phyloP scores from a whole-genome alignment of 2,888 invertebrate genomes.

The Parapristionchus giblindavisi region DNA sequence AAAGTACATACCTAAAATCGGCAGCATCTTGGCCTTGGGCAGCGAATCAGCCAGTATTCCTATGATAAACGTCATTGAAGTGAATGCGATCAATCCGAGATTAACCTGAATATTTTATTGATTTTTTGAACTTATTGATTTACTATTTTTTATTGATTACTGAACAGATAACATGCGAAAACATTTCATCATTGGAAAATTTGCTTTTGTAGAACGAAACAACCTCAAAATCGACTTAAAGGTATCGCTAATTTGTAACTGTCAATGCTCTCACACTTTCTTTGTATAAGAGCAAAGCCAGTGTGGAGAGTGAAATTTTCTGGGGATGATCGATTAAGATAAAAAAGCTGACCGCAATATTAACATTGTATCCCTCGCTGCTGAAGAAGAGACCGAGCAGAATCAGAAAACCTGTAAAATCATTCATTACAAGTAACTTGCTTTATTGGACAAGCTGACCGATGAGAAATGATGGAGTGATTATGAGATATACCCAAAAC shows the following conservation, averaged over 20 bases:
- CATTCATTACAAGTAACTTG: background rate
- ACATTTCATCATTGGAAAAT: too few species aligned
- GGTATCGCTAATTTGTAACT: too few species aligned
- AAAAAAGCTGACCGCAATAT: background rate
- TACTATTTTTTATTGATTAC: too few species aligned
- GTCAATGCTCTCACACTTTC: too few species aligned
- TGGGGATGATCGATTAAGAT: background rate
- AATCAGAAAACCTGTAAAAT: background rate
- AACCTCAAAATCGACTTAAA: too few species aligned
- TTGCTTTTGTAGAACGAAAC: too few species aligned
- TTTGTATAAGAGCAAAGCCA: too few species aligned
- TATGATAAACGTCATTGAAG: conserved; percentile 22
- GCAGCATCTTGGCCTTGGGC: background rate
- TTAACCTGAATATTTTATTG: conserved; percentile 16
- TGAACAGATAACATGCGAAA: too few species aligned
- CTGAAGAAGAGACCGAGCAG: conserved; percentile 20
- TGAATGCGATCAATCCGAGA: conserved; percentile 11
- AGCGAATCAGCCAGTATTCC: conserved; percentile 15
- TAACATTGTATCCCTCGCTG: background rate
- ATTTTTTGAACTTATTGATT: too few species aligned
- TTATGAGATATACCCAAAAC: conserved; percentile 7
- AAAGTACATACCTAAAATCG: background rate
- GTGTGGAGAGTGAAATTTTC: too few species aligned
- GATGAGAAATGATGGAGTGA: background rate
- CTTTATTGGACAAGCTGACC: background rate